These are phyloP conservation scores for Sarcoramphus papa DNA, from an alignment of 2,797 vertebrate genomes.

Conservation along the genomic window DNA sequence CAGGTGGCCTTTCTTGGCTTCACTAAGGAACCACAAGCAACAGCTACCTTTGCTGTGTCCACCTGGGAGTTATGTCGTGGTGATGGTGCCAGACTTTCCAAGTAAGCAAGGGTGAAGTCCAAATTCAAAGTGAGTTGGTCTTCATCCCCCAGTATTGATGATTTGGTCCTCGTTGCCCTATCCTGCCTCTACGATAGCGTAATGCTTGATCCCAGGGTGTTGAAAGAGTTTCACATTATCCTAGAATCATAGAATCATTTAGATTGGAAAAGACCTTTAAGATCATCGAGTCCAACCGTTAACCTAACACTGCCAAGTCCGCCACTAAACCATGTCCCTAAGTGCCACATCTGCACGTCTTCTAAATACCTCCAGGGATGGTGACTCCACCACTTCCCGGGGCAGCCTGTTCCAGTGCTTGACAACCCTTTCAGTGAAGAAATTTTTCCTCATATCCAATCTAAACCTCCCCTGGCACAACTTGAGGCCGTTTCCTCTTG, in stretches of 20 bases:
- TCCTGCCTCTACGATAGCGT: neutral
- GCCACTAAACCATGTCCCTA: neutral
- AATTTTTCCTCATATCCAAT: too few relatives aligned
- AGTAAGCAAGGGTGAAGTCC: neutral
- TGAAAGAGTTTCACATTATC: neutral
- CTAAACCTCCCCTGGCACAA: too few relatives aligned
- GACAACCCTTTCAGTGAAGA: too few relatives aligned
- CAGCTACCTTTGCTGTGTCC: neutral
- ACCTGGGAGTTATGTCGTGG: neutral
- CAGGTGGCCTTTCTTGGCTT: neutral
- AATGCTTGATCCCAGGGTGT: neutral
- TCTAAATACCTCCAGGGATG: neutral
- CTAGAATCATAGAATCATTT: neutral
- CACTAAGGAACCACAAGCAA: neutral
- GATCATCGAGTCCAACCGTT: accelerated
- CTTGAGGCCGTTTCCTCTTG: too few relatives aligned
- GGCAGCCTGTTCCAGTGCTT: too few relatives aligned
- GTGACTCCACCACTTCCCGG: accelerated
- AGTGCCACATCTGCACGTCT: accelerated
- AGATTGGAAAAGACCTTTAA: neutral
- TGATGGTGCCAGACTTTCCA: neutral
- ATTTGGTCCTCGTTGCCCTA: neutral
- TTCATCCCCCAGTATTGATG: neutral
- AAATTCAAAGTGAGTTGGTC: neutral
- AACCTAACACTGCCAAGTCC: neutral